Percentiles rank a stretch among this genome's conserved stretches.
Evolutionary conservation across 2,888 invertebrate species (phyloP).

Genomic region (Torymus aiolomorphi): DNA sequence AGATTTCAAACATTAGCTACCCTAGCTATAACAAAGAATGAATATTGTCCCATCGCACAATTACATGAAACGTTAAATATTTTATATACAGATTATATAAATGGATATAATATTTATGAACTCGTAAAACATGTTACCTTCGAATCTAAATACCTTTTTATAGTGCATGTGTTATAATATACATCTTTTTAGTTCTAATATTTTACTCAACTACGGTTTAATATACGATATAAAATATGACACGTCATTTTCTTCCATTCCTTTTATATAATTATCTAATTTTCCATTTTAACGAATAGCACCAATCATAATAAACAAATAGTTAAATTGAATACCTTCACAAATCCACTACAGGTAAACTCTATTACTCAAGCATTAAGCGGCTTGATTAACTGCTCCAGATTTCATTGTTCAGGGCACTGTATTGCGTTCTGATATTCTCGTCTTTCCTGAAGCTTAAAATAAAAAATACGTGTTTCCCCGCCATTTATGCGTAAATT

Average conservation of each 20-base stretch:
- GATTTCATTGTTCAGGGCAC: neutral
- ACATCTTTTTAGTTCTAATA: no score
- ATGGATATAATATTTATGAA: neutral
- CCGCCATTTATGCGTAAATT: neutral
- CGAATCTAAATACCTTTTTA: no score
- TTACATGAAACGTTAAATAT: neutral
- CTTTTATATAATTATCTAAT: no score
- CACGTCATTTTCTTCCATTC: no score
- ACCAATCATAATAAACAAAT: no score
- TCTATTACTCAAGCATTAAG: neutral
- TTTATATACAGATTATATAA: constrained; percentile 8
- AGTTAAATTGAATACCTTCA: constrained; percentile 15
- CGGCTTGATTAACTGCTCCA: neutral
- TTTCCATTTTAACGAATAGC: no score
- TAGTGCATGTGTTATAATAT: no score
- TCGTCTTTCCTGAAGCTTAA: constrained; percentile 51
- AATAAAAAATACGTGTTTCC: constrained; percentile 28
- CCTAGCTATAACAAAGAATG: constrained; percentile 17
- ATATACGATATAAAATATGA: no score
- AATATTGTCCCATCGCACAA: neutral
- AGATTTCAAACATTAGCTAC: neutral
- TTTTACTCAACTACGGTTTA: no score
- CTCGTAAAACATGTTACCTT: no score
- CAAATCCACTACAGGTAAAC: neutral
- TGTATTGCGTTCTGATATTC: neutral